Conservation (phyloP, 1,140 invertebrate species). For the Drosophila erecta region DNA sequence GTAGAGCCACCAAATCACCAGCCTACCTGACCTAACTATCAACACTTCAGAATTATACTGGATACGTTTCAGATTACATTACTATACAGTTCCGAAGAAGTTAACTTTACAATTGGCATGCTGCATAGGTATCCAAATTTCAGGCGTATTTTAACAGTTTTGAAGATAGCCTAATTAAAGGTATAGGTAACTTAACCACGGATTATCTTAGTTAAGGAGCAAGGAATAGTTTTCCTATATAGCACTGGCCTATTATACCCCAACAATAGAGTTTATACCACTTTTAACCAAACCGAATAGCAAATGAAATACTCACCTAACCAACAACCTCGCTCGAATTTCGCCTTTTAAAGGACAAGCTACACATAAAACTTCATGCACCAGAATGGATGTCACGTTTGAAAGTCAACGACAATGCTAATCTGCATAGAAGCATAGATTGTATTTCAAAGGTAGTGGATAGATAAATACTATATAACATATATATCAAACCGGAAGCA, state of each 20-base stretch:
- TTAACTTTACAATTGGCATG: neutral
- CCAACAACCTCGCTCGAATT: conserved; percentile 38
- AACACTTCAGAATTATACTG: neutral
- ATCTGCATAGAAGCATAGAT: conserved; percentile 88
- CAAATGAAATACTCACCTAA: conserved; percentile 13
- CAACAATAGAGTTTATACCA: conserved; percentile 8
- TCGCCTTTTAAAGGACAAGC: conserved; percentile 77
- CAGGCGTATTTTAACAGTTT: too few relatives aligned
- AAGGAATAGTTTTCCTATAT: too few relatives aligned
- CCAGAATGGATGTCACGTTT: conserved; percentile 88
- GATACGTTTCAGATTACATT: neutral
- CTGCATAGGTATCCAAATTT: too few relatives aligned
- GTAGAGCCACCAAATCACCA: neutral
- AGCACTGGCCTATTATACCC: conserved; percentile 6
- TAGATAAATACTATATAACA: conserved; percentile 27
- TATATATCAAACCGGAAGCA: conserved; percentile 16
- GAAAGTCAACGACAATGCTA: conserved; percentile 85
- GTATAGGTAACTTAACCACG: too few relatives aligned
- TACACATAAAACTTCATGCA: conserved; percentile 86
- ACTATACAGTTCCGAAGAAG: neutral
- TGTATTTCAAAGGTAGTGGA: conserved; percentile 88
- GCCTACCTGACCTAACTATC: conserved; percentile 2
- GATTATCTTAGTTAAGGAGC: neutral
- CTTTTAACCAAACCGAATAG: conserved; percentile 8
- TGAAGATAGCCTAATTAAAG: too few relatives aligned